Evolutionary conservation across 2,888 invertebrate genomes (phyloP).

Genomic region (Erebia aethiops): DNA sequence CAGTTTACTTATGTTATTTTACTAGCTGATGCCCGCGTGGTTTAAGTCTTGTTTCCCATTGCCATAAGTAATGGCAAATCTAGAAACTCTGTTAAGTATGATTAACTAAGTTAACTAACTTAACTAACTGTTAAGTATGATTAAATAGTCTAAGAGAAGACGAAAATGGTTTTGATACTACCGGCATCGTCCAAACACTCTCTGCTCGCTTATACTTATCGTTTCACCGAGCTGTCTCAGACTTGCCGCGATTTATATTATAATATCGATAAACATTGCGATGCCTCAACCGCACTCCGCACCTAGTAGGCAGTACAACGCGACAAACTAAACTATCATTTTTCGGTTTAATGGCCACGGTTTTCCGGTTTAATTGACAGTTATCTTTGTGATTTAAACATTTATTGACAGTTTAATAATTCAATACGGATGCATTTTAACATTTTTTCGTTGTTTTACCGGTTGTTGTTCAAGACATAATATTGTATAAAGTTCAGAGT

Average conservation of each 20-base stretch:
- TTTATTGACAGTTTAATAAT: not conserved
- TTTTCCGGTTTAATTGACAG: not conserved
- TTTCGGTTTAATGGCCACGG: not conserved
- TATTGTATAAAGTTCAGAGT: too few relatives aligned
- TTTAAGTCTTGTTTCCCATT: too few relatives aligned
- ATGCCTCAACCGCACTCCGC: not conserved
- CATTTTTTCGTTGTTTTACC: too few relatives aligned
- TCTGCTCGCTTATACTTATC: constrained; percentile 8
- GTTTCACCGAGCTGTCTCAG: not conserved
- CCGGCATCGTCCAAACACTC: not conserved
- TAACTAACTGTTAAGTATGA: too few relatives aligned
- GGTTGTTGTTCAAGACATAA: too few relatives aligned
- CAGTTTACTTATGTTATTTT: too few relatives aligned
- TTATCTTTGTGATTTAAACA: not conserved
- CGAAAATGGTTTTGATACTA: not conserved
- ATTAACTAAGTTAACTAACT: too few relatives aligned
- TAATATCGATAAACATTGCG: constrained; percentile 4
- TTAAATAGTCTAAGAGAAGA: too few relatives aligned
- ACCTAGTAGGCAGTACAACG: not conserved
- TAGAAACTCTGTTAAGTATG: too few relatives aligned
- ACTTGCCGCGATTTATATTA: constrained; percentile 2
- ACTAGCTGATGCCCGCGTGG: too few relatives aligned
- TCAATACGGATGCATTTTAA: too few relatives aligned
- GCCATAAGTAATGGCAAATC: too few relatives aligned
- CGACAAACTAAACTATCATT: not conserved